Conservation (phyloP, 1,140 invertebrate genomes). For the Chlorops oryzae region DNA sequence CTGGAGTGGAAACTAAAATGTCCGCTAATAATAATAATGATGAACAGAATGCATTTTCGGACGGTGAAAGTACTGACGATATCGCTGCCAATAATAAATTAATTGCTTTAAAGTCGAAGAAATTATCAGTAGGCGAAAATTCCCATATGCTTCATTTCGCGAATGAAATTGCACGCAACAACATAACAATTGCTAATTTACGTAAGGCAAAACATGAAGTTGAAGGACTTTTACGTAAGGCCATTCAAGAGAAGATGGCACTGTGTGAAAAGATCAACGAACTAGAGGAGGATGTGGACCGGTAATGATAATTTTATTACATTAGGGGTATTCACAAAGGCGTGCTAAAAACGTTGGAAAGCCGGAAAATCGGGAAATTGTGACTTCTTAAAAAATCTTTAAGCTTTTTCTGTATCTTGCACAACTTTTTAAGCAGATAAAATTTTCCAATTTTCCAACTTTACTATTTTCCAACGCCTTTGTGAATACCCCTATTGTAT, state of each 20-base stretch:
- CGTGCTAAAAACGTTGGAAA: too few relatives aligned
- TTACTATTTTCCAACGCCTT: too few relatives aligned
- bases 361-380: too few relatives aligned
- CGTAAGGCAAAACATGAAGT: slow-evolving; percentile 66
- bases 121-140: slow-evolving; percentile 41
- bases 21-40: too few relatives aligned
- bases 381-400: too few relatives aligned
- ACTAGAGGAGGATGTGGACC: slow-evolving; percentile 57
- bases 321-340: too few relatives aligned
- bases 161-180: slow-evolving; percentile 73
- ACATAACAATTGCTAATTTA: slow-evolving; percentile 69
- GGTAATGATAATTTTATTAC: slow-evolving; percentile 43
- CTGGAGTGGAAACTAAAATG: not conserved
- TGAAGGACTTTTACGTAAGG: slow-evolving; percentile 62
- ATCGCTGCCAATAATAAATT: not conserved
- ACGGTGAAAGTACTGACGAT: slow-evolving; percentile 30
- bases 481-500: too few relatives aligned
- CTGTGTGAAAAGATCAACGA: slow-evolving; percentile 54
- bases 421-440: too few relatives aligned
- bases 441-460: too few relatives aligned
- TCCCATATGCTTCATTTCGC: slow-evolving; percentile 76
- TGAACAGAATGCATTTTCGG: slow-evolving; percentile 31
- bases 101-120: slow-evolving; percentile 36
- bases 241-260: slow-evolving; percentile 54
- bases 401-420: too few relatives aligned